A percentile compares a stretch with the other conserved stretches of the same genome.
phyloP scores from a whole-genome alignment of 1,140 invertebrate genomes.

The Eupeodes corollae region DNA sequence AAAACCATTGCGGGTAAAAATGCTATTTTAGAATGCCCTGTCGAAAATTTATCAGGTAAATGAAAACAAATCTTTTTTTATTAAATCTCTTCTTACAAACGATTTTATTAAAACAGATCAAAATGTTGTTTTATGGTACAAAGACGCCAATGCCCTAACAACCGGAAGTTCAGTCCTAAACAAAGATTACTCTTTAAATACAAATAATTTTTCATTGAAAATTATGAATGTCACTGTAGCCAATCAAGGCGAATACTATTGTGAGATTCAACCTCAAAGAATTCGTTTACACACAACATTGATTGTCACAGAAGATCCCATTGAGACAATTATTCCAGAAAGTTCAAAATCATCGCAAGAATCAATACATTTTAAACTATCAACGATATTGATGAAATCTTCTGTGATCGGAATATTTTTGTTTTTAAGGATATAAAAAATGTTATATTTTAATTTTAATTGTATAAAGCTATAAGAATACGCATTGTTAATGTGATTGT shows the following conservation, averaged over 20 bases:
- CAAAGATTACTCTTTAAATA: background rate
- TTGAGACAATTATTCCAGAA: background rate
- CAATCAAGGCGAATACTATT: background rate
- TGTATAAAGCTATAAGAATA: too few relatives aligned
- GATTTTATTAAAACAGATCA: background rate
- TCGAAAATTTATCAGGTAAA: too few relatives aligned
- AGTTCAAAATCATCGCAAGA: background rate
- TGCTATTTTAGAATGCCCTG: background rate
- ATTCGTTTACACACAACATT: background rate
- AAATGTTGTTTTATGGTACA: background rate
- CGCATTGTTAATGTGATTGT: too few relatives aligned
- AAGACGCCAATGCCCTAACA: background rate
- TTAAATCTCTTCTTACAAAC: too few relatives aligned
- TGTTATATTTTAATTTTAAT: too few relatives aligned
- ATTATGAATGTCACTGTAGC: background rate
- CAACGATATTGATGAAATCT: too few relatives aligned
- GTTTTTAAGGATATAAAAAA: too few relatives aligned
- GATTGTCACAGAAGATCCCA: background rate
- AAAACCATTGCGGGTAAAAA: background rate
- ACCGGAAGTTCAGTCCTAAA: background rate
- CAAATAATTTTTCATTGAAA: background rate
- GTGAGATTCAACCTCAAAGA: background rate
- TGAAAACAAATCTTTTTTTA: too few relatives aligned
- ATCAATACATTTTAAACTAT: too few relatives aligned
- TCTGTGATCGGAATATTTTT: too few relatives aligned